A percentile compares a stretch with the other conserved stretches of the same genome.
phyloP scores from a whole-genome alignment of 2,888 invertebrate species.

The Eupithecia exiguata region DNA sequence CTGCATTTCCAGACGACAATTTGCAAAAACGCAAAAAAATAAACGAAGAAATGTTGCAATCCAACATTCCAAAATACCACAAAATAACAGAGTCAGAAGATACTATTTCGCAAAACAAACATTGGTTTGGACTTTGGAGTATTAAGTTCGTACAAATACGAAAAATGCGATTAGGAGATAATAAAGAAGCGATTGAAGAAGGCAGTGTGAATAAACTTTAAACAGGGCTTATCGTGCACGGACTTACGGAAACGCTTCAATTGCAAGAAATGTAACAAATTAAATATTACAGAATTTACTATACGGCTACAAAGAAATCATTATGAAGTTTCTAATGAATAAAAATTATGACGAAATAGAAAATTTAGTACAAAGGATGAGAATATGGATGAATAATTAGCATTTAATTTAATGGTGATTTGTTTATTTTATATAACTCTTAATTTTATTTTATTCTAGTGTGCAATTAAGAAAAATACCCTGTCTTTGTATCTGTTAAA shows the following conservation, averaged over 20 bases:
- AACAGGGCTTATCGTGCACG: slow-evolving; percentile 63
- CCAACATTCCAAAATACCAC: neutral
- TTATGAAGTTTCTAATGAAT: no score
- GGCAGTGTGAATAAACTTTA: slow-evolving; percentile 65
- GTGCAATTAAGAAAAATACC: no score
- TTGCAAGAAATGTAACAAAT: slow-evolving; percentile 52
- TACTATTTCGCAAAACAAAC: slow-evolving; percentile 22
- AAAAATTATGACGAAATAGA: no score
- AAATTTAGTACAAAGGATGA: no score
- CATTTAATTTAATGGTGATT: no score
- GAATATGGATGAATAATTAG: no score
- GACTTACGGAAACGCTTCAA: slow-evolving; percentile 58
- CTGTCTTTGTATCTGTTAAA: no score
- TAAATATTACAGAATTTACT: neutral
- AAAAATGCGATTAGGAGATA: slow-evolving; percentile 45
- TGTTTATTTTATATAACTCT: no score
- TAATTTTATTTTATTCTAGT: no score
- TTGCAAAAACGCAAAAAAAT: neutral
- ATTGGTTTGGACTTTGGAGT: slow-evolving; percentile 25
- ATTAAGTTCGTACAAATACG: slow-evolving; percentile 43
- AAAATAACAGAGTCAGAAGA: neutral
- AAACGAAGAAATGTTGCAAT: neutral
- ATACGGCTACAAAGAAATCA: neutral
- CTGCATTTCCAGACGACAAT: neutral
- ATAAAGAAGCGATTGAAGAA: slow-evolving; percentile 42